Evolutionary conservation across 2,888 invertebrate species (phyloP).

Genomic region (Phorcus lineatus): DNA sequence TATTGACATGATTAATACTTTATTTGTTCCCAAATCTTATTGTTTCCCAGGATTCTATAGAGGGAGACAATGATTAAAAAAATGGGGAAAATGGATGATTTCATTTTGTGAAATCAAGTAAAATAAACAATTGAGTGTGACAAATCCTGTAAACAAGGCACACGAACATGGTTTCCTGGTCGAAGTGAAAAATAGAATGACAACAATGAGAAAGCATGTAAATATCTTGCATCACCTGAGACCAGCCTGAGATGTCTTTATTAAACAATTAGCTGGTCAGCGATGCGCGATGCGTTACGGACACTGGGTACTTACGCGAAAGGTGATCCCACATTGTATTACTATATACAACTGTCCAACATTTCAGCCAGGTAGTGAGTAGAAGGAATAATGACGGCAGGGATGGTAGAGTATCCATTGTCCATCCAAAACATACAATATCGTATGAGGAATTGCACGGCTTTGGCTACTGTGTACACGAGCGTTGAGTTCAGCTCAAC

Average conservation of each 20-base stretch:
- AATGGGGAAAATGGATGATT: background rate
- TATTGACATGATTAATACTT: constrained; percentile 1
- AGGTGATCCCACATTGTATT: constrained; percentile 38
- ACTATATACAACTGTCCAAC: constrained; percentile 23
- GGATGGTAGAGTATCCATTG: constrained; percentile 28
- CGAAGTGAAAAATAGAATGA: too few species aligned
- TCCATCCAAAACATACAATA: background rate
- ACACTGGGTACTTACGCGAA: constrained; percentile 34
- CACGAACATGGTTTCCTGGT: too few species aligned
- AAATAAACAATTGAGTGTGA: too few species aligned
- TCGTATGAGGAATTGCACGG: background rate
- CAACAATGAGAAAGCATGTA: too few species aligned
- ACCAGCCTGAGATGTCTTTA: background rate
- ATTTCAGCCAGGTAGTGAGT: background rate
- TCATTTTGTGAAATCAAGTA: background rate
- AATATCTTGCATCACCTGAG: too few species aligned
- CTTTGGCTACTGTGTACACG: background rate
- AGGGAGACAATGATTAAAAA: background rate
- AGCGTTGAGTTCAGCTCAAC: background rate
- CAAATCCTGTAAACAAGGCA: too few species aligned
- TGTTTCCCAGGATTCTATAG: background rate
- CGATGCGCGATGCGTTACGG: background rate
- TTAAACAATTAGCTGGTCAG: background rate
- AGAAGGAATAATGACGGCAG: constrained; percentile 4
- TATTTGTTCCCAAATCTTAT: constrained; percentile 1